Evolutionary conservation across 92 coral and sea anemone species (phyloP).

Genomic region (Paragorgia papillata): DNA sequence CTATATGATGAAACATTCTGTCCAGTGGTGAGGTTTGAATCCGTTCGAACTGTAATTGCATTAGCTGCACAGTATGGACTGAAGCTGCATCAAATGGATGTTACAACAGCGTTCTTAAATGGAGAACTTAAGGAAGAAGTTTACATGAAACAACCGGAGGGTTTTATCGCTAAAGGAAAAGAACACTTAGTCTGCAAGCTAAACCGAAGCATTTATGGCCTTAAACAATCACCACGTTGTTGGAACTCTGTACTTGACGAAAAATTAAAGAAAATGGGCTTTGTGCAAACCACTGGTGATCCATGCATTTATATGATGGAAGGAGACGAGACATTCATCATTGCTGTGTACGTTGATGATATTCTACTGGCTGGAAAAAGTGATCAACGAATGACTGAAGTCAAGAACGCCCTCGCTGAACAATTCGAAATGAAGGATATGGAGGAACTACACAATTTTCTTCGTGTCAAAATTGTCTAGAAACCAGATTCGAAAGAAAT

Average conservation of each 20-base stretch:
- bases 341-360: constrained; percentile 59
- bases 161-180: constrained; percentile 42
- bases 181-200: constrained; percentile 46
- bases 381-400: constrained; percentile 48
- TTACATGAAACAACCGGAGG: constrained; percentile 62
- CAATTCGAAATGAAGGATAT: constrained; percentile 32
- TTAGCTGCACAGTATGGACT: constrained; percentile 52
- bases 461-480: constrained; percentile 49
- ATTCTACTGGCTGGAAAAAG: constrained; percentile 49
- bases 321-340: constrained; percentile 48
- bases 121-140: constrained; percentile 57
- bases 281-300: constrained; percentile 49
- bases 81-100: constrained; percentile 62
- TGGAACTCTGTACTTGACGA: constrained; percentile 58
- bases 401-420: constrained; percentile 46
- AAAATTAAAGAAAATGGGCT: constrained; percentile 44
- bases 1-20: constrained; percentile 59
- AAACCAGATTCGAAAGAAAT: constrained; percentile 32
- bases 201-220: constrained; percentile 51
- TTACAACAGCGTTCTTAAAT: constrained; percentile 59
- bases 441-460: constrained; percentile 56
- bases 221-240: constrained; percentile 61
- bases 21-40: constrained; percentile 60
- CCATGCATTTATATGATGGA: constrained; percentile 58
- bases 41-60: constrained; percentile 56